Conservation (phyloP, 2,113 vertebrate genomes). For the Ictidomys tridecemlineatus region DNA sequence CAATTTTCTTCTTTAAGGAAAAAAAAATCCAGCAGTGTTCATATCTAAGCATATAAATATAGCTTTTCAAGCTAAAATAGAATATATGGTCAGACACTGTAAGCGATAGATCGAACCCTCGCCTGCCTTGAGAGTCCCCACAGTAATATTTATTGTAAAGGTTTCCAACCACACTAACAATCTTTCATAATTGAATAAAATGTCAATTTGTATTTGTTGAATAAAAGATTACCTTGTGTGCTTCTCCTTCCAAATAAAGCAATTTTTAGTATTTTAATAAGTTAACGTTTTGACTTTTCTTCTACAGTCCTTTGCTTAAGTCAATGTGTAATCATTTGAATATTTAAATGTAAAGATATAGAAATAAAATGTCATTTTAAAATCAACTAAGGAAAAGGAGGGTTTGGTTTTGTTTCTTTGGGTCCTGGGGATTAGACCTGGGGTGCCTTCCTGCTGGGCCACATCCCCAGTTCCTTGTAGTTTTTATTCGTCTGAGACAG, state of each 20-base stretch:
- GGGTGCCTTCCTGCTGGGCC: background rate
- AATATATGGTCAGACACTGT: background rate
- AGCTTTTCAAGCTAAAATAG: slow-evolving; percentile 27
- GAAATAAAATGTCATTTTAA: slow-evolving; percentile 67
- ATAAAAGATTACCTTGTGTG: slow-evolving; percentile 45
- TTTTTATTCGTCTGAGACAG: background rate
- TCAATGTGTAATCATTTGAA: slow-evolving; percentile 33
- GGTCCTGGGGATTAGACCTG: background rate
- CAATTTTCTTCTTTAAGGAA: background rate
- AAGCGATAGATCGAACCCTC: background rate
- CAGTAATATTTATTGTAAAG: slow-evolving; percentile 12
- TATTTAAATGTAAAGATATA: slow-evolving; percentile 50
- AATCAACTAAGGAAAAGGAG: slow-evolving; percentile 19
- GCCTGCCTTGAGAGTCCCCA: background rate
- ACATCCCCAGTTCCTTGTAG: background rate
- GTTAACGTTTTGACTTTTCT: slow-evolving; percentile 35
- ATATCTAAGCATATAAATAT: slow-evolving; percentile 52
- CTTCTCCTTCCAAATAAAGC: slow-evolving; percentile 25
- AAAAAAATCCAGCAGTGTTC: slow-evolving; percentile 37
- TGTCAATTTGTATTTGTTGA: slow-evolving; percentile 45
- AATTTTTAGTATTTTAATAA: slow-evolving; percentile 58
- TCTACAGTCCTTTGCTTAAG: background rate
- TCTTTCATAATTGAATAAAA: slow-evolving; percentile 62
- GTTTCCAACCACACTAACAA: slow-evolving; percentile 7
- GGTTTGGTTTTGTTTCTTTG: background rate